phyloP scores from a whole-genome alignment of 2,797 vertebrate genomes.

The Acropternis orthonyx region DNA sequence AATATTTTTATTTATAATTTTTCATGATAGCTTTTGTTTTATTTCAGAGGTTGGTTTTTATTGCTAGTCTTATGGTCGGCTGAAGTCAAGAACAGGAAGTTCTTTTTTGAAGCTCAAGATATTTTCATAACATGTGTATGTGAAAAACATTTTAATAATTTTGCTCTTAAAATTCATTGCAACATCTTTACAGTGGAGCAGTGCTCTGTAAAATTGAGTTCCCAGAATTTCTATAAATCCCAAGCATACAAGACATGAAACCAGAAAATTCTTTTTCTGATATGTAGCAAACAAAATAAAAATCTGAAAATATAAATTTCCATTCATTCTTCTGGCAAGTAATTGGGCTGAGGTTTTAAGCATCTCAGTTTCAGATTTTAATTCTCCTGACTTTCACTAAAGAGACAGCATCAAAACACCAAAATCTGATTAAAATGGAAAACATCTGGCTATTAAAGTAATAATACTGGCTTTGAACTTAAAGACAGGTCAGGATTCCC shows the following conservation, averaged over 20 bases:
- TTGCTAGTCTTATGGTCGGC: neutral
- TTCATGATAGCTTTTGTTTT: neutral
- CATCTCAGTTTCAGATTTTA: conserved; percentile 23
- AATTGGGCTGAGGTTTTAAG: neutral
- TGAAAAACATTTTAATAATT: neutral
- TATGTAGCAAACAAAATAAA: neutral
- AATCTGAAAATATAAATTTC: neutral
- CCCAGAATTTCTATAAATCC: neutral
- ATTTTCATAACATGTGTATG: neutral
- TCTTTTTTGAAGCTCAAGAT: neutral
- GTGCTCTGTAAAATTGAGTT: neutral
- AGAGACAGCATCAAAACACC: neutral
- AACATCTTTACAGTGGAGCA: neutral
- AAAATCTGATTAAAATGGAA: conserved; percentile 47
- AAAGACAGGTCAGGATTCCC: neutral
- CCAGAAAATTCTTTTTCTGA: neutral
- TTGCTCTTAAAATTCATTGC: neutral
- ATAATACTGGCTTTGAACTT: neutral
- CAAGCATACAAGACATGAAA: neutral
- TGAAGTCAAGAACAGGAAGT: neutral
- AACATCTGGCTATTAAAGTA: conserved; percentile 1
- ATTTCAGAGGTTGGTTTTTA: neutral
- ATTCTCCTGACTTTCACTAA: conserved; percentile 4
- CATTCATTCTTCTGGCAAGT: neutral
- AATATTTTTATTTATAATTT: neutral